Percentiles rank a stretch among this genome's conserved stretches.
Evolutionary conservation across 2,797 vertebrate species (phyloP).

Genomic region (Okamejei kenojei): DNA sequence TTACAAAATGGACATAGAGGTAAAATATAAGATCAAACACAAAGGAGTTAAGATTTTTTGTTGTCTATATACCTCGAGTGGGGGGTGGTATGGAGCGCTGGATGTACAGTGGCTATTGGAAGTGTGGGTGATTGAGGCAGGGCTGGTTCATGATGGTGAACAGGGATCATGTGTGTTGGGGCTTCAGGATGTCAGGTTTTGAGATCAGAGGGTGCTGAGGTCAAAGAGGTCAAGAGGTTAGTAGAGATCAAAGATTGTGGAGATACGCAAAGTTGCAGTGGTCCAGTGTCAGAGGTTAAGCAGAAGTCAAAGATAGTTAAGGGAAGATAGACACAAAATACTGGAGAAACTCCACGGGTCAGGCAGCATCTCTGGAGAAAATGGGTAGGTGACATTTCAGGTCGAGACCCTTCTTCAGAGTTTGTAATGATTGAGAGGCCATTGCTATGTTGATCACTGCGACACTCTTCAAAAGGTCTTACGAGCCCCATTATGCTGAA

Average conservation of each 20-base stretch:
- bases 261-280: background rate
- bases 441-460: background rate
- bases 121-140: background rate
- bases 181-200: no score
- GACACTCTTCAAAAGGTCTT: background rate
- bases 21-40: slow-evolving; percentile 7
- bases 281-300: background rate
- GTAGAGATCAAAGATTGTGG: background rate
- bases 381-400: no score
- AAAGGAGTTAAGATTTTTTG: background rate
- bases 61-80: background rate
- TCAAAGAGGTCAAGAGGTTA: background rate
- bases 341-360: no score
- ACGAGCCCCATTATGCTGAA: background rate
- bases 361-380: no score
- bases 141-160: background rate
- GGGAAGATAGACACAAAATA: no score
- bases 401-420: no score
- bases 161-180: background rate
- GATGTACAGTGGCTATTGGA: background rate
- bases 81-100: background rate
- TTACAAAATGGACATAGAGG: slow-evolving; percentile 7
- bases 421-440: background rate
- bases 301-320: background rate
- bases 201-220: background rate